phyloP scores from a whole-genome alignment of 2,113 vertebrate species.

The Athene noctua region DNA sequence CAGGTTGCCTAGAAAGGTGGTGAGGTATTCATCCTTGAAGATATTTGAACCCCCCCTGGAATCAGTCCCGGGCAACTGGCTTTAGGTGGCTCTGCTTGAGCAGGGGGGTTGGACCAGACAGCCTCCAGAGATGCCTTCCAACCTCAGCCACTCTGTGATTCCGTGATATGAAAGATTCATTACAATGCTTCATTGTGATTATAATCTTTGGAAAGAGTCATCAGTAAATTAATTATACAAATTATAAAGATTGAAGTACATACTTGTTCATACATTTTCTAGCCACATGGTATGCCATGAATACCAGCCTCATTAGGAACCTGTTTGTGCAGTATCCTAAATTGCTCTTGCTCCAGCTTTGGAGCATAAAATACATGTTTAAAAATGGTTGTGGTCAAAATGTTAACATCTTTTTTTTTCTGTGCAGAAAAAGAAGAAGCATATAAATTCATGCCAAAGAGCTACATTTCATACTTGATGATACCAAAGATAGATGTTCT shows the following conservation, averaged over 20 bases:
- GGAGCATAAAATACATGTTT: neutral
- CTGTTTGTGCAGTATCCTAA: neutral
- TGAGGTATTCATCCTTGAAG: neutral
- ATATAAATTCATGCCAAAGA: neutral
- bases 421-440: neutral
- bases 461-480: neutral
- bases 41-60: neutral
- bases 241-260: neutral
- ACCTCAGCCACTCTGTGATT: neutral
- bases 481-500: neutral
- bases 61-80: neutral
- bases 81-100: neutral
- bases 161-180: neutral
- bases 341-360: neutral
- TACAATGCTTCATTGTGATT: neutral
- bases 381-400: neutral
- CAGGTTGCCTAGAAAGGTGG: neutral
- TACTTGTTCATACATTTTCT: neutral
- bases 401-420: neutral
- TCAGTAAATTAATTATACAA: neutral
- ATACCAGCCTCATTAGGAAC: neutral
- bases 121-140: neutral
- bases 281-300: neutral
- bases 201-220: neutral
- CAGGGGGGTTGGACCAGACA: neutral